Evolutionary conservation across 2,888 invertebrate species (phyloP).

Genomic region (Ectobius pallidus): DNA sequence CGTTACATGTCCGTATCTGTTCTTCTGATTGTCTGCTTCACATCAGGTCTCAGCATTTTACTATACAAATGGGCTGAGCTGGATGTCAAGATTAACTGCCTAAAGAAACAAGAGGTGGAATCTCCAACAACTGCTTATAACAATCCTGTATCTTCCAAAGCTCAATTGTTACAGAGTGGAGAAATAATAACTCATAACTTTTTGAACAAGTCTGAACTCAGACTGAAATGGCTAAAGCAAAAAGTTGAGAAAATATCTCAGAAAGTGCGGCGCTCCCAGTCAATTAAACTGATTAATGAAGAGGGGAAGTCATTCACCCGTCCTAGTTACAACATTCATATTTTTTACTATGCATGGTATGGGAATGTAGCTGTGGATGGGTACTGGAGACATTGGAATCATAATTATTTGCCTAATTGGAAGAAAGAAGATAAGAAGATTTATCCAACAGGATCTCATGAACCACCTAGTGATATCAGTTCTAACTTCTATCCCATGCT

Average conservation of each 20-base stretch:
- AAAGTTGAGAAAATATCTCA: conserved; percentile 50
- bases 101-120: conserved; percentile 4
- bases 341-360: conserved; percentile 53
- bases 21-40: conserved; percentile 23
- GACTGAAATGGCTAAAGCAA: conserved; percentile 47
- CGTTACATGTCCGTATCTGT: conserved; percentile 32
- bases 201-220: conserved; percentile 45
- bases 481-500: conserved; percentile 60
- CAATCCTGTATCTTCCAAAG: background rate
- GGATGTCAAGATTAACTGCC: conserved; percentile 33
- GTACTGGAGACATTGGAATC: conserved; percentile 52
- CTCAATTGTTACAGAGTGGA: conserved; percentile 1
- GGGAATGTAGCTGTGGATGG: conserved; percentile 50
- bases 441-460: conserved; percentile 58
- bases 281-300: conserved; percentile 44
- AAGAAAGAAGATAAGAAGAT: conserved; percentile 58
- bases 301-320: conserved; percentile 46
- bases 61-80: conserved; percentile 40
- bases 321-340: conserved; percentile 52
- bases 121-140: background rate
- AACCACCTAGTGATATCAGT: conserved; percentile 62
- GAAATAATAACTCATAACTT: conserved; percentile 30
- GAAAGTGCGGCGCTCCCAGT: conserved; percentile 49
- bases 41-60: conserved; percentile 33
- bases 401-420: conserved; percentile 52